phyloP scores from a whole-genome alignment of 2,888 invertebrate genomes.

The Odontothrips loti region DNA sequence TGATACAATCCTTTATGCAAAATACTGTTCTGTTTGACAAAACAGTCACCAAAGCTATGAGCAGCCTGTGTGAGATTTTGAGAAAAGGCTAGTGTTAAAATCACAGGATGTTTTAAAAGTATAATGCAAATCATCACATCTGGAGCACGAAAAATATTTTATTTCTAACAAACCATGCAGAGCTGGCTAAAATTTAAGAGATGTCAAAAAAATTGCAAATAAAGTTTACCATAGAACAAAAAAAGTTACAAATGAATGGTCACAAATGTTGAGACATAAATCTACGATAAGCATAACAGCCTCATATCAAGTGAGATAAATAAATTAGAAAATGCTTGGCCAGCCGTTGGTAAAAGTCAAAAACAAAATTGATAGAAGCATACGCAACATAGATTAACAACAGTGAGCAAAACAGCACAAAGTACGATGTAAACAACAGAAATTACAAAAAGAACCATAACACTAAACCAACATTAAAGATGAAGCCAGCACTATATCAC shows the following conservation, averaged over 20 bases:
- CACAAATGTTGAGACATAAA: neutral
- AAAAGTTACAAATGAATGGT: neutral
- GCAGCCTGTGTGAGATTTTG: neutral
- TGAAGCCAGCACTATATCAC: slow-evolving; percentile 2
- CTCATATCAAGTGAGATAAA: no score
- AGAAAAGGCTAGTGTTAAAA: neutral
- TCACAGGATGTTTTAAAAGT: neutral
- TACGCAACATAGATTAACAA: neutral
- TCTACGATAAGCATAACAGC: neutral
- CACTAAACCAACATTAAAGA: slow-evolving; percentile 2
- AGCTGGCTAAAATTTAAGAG: neutral
- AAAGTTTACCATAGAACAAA: neutral
- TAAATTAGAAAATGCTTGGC: no score
- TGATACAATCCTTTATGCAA: neutral
- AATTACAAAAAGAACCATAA: neutral
- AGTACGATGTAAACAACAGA: slow-evolving; percentile 4
- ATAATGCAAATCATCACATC: neutral
- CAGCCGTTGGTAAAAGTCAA: no score
- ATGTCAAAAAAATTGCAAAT: neutral
- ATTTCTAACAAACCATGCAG: neutral
- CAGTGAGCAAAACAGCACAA: slow-evolving; percentile 24
- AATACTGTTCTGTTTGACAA: neutral
- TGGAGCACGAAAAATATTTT: neutral
- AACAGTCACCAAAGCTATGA: neutral
- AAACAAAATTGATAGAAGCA: neutral